Evolutionary conservation across 2,888 invertebrate genomes (phyloP), one percentile per base, ranked within the genome.

Genomic region (Lepidocyrtinus sp.): DNA sequence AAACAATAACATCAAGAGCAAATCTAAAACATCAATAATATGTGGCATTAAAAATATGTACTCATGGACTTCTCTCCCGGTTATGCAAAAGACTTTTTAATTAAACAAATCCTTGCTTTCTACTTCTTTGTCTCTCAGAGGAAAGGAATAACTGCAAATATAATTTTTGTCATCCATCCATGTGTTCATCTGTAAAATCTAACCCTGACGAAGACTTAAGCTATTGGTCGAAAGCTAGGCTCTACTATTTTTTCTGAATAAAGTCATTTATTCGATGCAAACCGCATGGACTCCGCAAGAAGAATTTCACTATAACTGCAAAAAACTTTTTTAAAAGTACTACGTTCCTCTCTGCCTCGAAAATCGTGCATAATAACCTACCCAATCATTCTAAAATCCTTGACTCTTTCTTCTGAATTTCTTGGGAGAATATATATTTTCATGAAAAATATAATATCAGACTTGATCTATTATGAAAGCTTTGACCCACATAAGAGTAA

Each of bases 391-490:
- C n/a, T 55, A 55, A 55, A 55, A 7, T 55, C 17, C 17, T n/a
- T n/a, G 12, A 36, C 36, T 36, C 17, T 55, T 55, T 55, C 55
- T n/a, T n/a, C 17, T 17, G 55, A n/a, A n/a, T n/a, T n/a, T n/a
- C n/a, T n/a, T n/a, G n/a, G n/a, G n/a, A n/a, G n/a, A n/a, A n/a
- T n/a, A n/a, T n/a, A n/a, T n/a, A n/a, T n/a, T n/a, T n/a, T n/a
- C n/a, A n/a, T n/a, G n/a, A n/a, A n/a, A n/a, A n/a, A n/a, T n/a
- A n/a, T n/a, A 36, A 7, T 15, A 55, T n/a, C 17, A n/a, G 55
- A n/a, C 7, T 55, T 55, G 17, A 55, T 55, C 15, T 55, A 55
- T 55, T 55, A 55, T 55, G 55, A 55, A 55, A 55, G 55, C 55
- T 55, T 55, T 55, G 55, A 55, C 55, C 55, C n/a, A 55, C 9